A percentile compares a stretch with the other conserved stretches of the same genome.
Conservation (phyloP, 2,797 vertebrate species). For the Enteromius treurensis region DNA sequence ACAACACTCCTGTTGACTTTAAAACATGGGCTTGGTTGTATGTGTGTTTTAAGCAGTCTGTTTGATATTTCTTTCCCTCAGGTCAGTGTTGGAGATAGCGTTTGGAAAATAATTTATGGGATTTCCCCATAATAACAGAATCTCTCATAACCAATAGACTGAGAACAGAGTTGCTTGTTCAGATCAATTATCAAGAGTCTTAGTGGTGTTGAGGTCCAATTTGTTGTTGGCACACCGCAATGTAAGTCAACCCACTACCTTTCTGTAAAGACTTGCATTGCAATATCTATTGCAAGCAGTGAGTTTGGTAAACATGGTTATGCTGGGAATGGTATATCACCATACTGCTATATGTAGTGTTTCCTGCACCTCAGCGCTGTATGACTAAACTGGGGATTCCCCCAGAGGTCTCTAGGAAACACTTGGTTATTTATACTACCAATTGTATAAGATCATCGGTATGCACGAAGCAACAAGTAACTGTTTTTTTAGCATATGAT, state of each 20-base stretch:
- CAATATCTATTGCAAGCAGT: neutral
- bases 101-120: neutral
- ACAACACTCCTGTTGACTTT: neutral
- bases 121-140: neutral
- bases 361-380: neutral
- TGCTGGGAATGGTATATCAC: neutral
- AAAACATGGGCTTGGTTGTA: neutral
- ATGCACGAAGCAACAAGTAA: neutral
- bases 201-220: neutral
- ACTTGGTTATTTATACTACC: neutral
- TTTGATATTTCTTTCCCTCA: neutral
- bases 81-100: neutral
- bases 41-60: too few relatives aligned
- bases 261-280: constrained; percentile 2
- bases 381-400: neutral
- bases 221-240: neutral
- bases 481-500: neutral
- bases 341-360: neutral
- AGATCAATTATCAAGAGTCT: neutral
- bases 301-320: neutral
- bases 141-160: neutral
- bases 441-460: neutral
- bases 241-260: neutral
- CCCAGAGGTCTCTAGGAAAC: neutral
- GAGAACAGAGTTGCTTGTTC: neutral